Evolutionary conservation across 2,888 invertebrate genomes (phyloP).

Genomic region (Brachynemurus nebulosus): DNA sequence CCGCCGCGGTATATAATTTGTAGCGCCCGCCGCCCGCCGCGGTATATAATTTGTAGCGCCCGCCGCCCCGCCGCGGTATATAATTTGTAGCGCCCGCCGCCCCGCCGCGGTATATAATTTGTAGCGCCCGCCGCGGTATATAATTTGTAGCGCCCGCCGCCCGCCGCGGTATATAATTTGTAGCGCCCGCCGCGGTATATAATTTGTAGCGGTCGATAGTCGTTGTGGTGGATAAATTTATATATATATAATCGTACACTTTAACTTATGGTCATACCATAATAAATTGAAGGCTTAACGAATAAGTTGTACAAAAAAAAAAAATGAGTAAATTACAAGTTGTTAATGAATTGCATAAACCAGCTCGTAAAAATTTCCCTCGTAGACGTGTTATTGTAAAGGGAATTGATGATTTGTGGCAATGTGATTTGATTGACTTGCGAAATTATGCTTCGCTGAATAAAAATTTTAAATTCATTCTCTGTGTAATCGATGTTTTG

Average conservation of each 20-base stretch:
- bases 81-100: not conserved
- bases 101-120: not conserved
- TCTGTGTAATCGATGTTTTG: not conserved
- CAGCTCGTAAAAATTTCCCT: not conserved
- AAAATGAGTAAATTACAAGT: not conserved
- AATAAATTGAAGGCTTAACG: no score
- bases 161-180: not conserved
- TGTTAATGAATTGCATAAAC: not conserved
- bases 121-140: not conserved
- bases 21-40: no score
- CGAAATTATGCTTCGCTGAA: not conserved
- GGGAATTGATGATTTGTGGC: not conserved
- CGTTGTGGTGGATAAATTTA: no score
- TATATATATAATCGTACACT: no score
- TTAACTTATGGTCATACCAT: no score
- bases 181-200: not conserved
- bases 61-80: not conserved
- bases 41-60: no score
- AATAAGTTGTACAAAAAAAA: no score
- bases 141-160: not conserved
- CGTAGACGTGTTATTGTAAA: not conserved
- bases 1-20: no score
- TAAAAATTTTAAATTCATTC: constrained; percentile 1
- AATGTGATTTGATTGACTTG: not conserved
- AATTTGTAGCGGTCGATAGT: no score